Evolutionary conservation across 1,140 invertebrate genomes (phyloP).

Genomic region (Cryptotermes secundus): DNA sequence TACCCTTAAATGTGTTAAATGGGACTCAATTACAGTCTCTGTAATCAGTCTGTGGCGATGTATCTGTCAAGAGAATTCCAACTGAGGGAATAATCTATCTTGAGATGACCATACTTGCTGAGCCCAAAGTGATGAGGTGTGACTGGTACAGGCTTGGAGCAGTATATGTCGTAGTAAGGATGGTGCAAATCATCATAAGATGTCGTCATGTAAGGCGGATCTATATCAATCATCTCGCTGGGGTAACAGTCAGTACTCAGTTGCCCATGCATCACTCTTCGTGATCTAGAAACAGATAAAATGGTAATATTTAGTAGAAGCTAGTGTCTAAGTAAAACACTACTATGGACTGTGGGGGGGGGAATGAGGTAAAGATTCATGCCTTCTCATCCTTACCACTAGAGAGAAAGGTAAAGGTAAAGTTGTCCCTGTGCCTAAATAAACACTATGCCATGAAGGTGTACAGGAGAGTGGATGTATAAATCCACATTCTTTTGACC

Average conservation of each 20-base stretch:
- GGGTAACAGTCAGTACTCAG: neutral
- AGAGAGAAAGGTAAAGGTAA: too few species aligned
- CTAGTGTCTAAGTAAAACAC: neutral
- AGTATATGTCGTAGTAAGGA: slow-evolving; percentile 20
- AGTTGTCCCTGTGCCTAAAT: too few species aligned
- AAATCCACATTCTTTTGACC: too few species aligned
- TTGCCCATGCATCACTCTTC: neutral
- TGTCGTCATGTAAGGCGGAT: slow-evolving; percentile 1
- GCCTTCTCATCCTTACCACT: too few species aligned
- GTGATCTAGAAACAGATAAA: neutral
- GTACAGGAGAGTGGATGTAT: too few species aligned
- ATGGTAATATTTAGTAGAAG: neutral
- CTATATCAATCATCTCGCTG: slow-evolving; percentile 6
- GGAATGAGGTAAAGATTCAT: too few species aligned
- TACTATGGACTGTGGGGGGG: too few species aligned
- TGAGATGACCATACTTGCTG: slow-evolving; percentile 67
- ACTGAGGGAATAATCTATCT: slow-evolving; percentile 72
- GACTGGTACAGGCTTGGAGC: slow-evolving; percentile 34
- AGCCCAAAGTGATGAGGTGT: slow-evolving; percentile 54
- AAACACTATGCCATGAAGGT: too few species aligned
- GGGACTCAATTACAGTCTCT: too few species aligned
- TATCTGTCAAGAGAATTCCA: slow-evolving; percentile 68
- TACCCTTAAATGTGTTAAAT: too few species aligned
- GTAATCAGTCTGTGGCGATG: slow-evolving; percentile 44
- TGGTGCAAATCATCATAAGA: neutral